phyloP scores from a whole-genome alignment of 2,113 vertebrate genomes.

The Phylloscopus trochiloides region DNA sequence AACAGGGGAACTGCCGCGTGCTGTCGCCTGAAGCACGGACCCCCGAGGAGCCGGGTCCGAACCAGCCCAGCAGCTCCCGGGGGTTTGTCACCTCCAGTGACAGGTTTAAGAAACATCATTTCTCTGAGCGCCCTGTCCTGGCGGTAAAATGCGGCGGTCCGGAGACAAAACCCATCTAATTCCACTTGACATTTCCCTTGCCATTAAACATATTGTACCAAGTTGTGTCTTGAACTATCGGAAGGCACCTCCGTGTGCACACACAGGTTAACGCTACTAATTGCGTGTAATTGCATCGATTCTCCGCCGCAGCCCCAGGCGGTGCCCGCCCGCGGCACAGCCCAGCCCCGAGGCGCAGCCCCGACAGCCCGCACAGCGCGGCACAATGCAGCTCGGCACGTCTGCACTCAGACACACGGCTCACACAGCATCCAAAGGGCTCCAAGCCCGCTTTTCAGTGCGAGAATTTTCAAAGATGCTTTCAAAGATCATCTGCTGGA shows the following conservation, averaged over 20 bases:
- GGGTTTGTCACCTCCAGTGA: neutral
- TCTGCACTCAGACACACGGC: fast-evolving
- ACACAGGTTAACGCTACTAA: neutral
- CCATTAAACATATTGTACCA: neutral
- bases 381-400: neutral
- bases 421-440: fast-evolving
- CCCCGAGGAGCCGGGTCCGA: neutral
- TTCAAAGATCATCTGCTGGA: neutral
- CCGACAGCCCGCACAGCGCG: neutral
- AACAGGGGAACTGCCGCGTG: neutral
- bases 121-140: neutral
- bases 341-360: neutral
- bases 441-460: neutral
- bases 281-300: neutral
- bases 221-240: neutral
- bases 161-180: fast-evolving
- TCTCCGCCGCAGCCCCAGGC: neutral
- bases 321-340: neutral
- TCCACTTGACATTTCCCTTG: neutral
- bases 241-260: neutral
- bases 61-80: neutral
- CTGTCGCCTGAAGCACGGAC: neutral
- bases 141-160: neutral
- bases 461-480: neutral
- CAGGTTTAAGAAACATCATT: neutral